Base-by-base conservation (phyloP, 2,113 vertebrate species). In the Oenanthe melanoleuca region DNA sequence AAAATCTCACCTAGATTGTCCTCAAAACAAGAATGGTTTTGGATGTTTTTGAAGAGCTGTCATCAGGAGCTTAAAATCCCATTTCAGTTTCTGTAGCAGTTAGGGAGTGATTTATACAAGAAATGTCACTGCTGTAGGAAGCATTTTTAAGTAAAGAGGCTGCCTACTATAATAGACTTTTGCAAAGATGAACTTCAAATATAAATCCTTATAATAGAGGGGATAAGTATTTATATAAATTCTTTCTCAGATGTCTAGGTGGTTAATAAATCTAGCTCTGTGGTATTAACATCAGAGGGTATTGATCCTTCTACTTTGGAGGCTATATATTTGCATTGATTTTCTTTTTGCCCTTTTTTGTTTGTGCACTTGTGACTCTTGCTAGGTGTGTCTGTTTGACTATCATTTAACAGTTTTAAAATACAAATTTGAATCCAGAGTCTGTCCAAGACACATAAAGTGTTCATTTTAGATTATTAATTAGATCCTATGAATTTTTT, bases 211-310 rank as follows among this genome's bases (percentile, higher is more conserved):
- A 55, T 72, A 89, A 80, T 33, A 78, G 31, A 91, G 42, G 29
- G 8, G 42, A 60, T 91, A 89, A 89, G 60, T 86, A 88, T 92
- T 94, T 96, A 70, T 77, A 89, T 66, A 88, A 85, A 77, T 93
- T 86, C 59, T 73, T 95, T 74, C 75, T 80, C 18, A 67, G 72
- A 83, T 40, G 24, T 65, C 71, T 88, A 55, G 64, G 6, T 80
- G 34, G 42, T 70, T 93, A 78, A 92, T 96, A 96, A 96, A 95
- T 96, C 92, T 89, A 40, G 78, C 60, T 45, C 57, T 17, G 17
- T 64, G 25, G 33, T 92, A 56, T 77, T 92, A 95, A 88, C 34
- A 77, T 86, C 70, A 82, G 71, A 89, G 17, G 63, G 38, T 73
- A 85, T 96, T 92, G 75, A 95, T 80, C 56, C 40, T 82, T 80